phyloP scores from a whole-genome alignment of 2,888 invertebrate species.

The Hoplodrina ambigua region DNA sequence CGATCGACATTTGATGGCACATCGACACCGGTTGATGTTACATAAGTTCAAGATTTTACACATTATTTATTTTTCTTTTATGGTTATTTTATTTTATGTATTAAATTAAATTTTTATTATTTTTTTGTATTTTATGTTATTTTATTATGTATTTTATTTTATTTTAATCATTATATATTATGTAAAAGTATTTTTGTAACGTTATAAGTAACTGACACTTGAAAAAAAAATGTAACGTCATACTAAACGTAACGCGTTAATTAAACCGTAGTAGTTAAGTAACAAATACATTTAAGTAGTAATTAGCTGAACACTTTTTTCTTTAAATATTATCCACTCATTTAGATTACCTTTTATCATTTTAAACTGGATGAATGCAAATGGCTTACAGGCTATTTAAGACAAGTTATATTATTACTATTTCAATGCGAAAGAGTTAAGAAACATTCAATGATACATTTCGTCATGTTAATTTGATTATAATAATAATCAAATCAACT shows the following conservation, averaged over 20 bases:
- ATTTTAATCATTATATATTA: no score
- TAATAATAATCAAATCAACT: constrained; percentile 49
- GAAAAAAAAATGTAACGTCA: constrained; percentile 38
- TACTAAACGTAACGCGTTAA: constrained; percentile 30
- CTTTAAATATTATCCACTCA: constrained; percentile 21
- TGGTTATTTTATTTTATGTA: no score
- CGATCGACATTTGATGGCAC: constrained; percentile 24
- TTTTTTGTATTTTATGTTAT: no score
- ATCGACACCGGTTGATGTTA: constrained; percentile 12
- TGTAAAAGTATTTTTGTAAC: background rate
- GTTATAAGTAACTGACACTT: constrained; percentile 41
- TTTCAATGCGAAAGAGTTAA: constrained; percentile 33
- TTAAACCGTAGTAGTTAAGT: constrained; percentile 25
- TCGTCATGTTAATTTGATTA: constrained; percentile 43
- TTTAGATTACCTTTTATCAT: constrained; percentile 31
- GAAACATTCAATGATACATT: constrained; percentile 28
- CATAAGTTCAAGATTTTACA: constrained; percentile 18
- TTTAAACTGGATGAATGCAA: constrained; percentile 33
- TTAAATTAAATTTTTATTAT: no score
- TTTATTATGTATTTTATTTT: no score
- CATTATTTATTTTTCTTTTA: constrained; percentile 29
- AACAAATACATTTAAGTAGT: constrained; percentile 32
- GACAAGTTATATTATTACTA: constrained; percentile 12
- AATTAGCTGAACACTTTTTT: constrained; percentile 46
- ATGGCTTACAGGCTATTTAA: constrained; percentile 22